These are phyloP conservation scores for Dryocosmus kuriphilus DNA, from an alignment of 2,888 invertebrate species.

Conservation along the genomic window DNA sequence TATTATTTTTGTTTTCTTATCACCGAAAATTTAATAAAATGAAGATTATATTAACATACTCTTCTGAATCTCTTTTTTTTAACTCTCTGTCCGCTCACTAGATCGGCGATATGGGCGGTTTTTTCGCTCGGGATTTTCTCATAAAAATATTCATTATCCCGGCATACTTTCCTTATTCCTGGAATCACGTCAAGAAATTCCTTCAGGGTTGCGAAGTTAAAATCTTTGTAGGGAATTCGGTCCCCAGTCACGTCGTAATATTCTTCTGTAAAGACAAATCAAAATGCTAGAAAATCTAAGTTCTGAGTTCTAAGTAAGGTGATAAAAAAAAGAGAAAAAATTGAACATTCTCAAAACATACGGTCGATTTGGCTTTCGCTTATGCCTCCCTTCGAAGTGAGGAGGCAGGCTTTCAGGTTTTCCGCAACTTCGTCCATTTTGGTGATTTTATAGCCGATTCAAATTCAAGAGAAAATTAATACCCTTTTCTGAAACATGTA, in stretches of 20 bases:
- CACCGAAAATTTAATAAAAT: not conserved
- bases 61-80: conserved; percentile 48
- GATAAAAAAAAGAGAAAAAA: not conserved
- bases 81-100: conserved; percentile 75
- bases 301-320: too few relatives aligned
- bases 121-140: conserved; percentile 81
- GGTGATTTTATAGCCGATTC: not conserved
- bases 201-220: conserved; percentile 82
- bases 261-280: conserved; percentile 78
- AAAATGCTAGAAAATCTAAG: not conserved
- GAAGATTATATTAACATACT: conserved; percentile 8
- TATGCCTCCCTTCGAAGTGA: conserved; percentile 64
- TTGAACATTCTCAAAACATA: conserved; percentile 76
- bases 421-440: conserved; percentile 53
- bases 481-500: too few relatives aligned
- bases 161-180: conserved; percentile 79
- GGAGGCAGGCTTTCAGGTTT: conserved; percentile 62
- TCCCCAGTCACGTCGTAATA: conserved; percentile 83
- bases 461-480: too few relatives aligned
- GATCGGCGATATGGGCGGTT: conserved; percentile 80
- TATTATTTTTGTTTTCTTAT: conserved; percentile 8
- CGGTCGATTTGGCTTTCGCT: conserved; percentile 79
- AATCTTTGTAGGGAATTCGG: conserved; percentile 81
- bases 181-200: conserved; percentile 81
- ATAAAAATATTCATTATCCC: conserved; percentile 80